These are phyloP conservation scores for Siphamia tubifer DNA, from an alignment of 2,113 vertebrate species.

Conservation along the genomic window DNA sequence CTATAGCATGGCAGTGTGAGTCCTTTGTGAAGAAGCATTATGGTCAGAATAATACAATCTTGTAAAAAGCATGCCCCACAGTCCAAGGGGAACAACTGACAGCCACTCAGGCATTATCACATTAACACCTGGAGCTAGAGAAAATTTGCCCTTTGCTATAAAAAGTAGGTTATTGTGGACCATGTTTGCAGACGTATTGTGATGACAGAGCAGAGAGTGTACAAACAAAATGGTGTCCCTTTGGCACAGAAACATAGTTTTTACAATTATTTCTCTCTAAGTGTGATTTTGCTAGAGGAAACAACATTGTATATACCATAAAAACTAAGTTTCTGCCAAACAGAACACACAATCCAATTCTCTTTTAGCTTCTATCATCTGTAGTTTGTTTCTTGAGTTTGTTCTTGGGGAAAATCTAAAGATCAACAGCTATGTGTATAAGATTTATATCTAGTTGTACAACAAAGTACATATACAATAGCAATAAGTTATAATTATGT, in stretches of 20 bases:
- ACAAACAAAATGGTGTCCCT: not conserved
- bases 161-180: conserved; percentile 12
- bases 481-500: too few relatives aligned
- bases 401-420: too few relatives aligned
- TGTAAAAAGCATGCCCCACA: conserved; percentile 51
- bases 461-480: too few relatives aligned
- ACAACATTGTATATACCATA: not conserved
- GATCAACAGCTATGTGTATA: too few relatives aligned
- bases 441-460: too few relatives aligned
- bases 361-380: too few relatives aligned
- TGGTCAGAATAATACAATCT: conserved; percentile 55
- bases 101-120: conserved; percentile 57
- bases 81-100: conserved; percentile 47
- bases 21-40: conserved; percentile 65
- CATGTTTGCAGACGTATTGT: conserved; percentile 4
- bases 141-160: conserved; percentile 36
- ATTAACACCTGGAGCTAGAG: conserved; percentile 51
- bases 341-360: not conserved
- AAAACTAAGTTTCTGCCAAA: not conserved
- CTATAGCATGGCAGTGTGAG: conserved; percentile 43
- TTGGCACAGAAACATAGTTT: not conserved
- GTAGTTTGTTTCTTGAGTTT: too few relatives aligned
- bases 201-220: not conserved
- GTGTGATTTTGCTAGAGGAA: not conserved
- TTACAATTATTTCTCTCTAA: not conserved